Base-by-base conservation (phyloP, 2,797 vertebrate genomes). In the Heterohyrax brucei region DNA sequence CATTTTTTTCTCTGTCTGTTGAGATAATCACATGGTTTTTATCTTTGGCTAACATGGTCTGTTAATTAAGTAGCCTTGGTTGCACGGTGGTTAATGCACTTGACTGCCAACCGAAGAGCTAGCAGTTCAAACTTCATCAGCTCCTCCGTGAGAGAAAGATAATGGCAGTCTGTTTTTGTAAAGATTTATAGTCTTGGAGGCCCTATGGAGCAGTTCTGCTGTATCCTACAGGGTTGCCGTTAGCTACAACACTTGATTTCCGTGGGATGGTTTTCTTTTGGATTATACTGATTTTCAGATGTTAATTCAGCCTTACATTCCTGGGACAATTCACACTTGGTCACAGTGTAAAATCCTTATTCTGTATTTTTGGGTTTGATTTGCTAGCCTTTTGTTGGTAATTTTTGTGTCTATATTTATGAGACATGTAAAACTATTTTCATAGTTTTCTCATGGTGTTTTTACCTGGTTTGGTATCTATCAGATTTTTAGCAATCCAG, bases 1-100 rank as follows among this genome's bases (percentile, higher is more conserved):
- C 70, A 44, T 39, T 79, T 39, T 33, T 77, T 93, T 70, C 46
- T 88, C 13, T 33, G 75, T 59, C 30, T 85, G 10, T 64, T 76
- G 75, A 77, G 86, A 70, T 56, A 10, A 94, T 64, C 39, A 73
- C 48, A 28, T 78, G 64, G 30, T n/a, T 95, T 92, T 91, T 33
- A 91, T 89, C 66, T 19, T 89, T n/a, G 75, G 10, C n/a, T 80
- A 62, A 33, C 77, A 21, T 85, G 33, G 53, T 56, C 53, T 56
- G 13, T 56, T 56, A 56, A 56, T 56, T 56, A 16, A 56, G 53
- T 12, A 56, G 53, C 53, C 13, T 56, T 56, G 53, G 53, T 56
- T 12, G 10, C 53, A 56, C 53, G 18, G 53, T 56, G 53, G 53
- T 56, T 56, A 56, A 56, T 13, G 10, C 18, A 16, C 53, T 56